Conservation (phyloP, 2,888 invertebrate species). For the Orthosia incerta region DNA sequence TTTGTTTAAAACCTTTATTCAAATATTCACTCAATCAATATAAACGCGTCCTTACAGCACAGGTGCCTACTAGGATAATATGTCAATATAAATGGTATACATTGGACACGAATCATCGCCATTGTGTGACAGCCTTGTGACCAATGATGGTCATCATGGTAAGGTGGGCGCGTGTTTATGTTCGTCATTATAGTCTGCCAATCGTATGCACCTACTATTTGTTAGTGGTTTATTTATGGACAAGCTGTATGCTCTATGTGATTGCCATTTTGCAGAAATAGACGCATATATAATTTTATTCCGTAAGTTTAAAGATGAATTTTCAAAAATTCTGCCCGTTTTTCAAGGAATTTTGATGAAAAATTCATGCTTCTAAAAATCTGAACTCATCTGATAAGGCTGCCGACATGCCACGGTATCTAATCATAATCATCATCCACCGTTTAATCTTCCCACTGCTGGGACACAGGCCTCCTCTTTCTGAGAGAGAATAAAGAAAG, state of each 20-base stretch:
- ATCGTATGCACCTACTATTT: neutral
- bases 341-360: too few relatives aligned
- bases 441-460: too few relatives aligned
- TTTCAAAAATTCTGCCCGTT: too few relatives aligned
- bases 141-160: conserved; percentile 36
- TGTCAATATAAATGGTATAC: conserved; percentile 9
- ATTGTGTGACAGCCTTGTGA: conserved; percentile 44
- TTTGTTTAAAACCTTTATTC: too few relatives aligned
- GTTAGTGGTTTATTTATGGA: neutral
- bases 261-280: neutral
- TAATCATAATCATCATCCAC: too few relatives aligned
- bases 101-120: conserved; percentile 27
- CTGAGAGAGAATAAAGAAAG: too few relatives aligned
- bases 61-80: neutral
- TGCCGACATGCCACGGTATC: too few relatives aligned
- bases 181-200: conserved; percentile 5
- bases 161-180: conserved; percentile 22
- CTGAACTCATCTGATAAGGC: too few relatives aligned
- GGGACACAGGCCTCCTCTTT: too few relatives aligned
- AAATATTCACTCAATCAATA: neutral
- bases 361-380: too few relatives aligned
- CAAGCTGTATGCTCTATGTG: neutral
- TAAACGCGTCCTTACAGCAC: neutral
- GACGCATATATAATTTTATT: too few relatives aligned
- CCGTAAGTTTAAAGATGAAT: too few relatives aligned